phyloP scores from a whole-genome alignment of 2,113 vertebrate genomes.

The Microtus oregoni region DNA sequence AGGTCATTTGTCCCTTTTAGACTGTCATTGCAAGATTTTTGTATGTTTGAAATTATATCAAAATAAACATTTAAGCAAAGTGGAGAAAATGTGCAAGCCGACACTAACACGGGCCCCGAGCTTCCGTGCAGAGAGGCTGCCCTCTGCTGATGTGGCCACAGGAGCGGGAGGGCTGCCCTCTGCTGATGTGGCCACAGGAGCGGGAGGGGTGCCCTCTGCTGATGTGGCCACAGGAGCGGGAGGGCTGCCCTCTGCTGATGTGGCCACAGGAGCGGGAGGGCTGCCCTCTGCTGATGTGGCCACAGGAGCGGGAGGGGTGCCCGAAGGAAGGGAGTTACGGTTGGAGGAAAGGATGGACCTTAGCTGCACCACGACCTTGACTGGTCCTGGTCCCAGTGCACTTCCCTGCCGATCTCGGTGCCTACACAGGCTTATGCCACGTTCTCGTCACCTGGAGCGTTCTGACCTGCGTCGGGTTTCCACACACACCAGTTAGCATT shows the following conservation, averaged over 20 bases:
- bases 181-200: too few species aligned
- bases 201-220: too few species aligned
- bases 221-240: too few species aligned
- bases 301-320: not conserved
- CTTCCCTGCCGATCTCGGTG: not conserved
- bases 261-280: too few species aligned
- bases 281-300: not conserved
- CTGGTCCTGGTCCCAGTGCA: not conserved
- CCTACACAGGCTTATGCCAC: rapidly evolving
- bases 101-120: not conserved
- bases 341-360: not conserved
- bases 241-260: too few species aligned
- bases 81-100: not conserved
- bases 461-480: not conserved
- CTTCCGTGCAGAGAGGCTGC: not conserved
- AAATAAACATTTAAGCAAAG: conserved; percentile 31
- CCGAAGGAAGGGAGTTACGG: rapidly evolving
- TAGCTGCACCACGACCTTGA: rapidly evolving
- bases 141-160: too few species aligned
- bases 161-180: too few species aligned
- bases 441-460: rapidly evolving
- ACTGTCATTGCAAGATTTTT: not conserved
- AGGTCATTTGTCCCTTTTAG: not conserved
- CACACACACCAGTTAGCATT: not conserved
- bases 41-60: not conserved